These are phyloP conservation scores for Aurelia sp. DNA, from an alignment of 30 jellyfish, hydroid and myxozoan species.

Conservation along the genomic window DNA sequence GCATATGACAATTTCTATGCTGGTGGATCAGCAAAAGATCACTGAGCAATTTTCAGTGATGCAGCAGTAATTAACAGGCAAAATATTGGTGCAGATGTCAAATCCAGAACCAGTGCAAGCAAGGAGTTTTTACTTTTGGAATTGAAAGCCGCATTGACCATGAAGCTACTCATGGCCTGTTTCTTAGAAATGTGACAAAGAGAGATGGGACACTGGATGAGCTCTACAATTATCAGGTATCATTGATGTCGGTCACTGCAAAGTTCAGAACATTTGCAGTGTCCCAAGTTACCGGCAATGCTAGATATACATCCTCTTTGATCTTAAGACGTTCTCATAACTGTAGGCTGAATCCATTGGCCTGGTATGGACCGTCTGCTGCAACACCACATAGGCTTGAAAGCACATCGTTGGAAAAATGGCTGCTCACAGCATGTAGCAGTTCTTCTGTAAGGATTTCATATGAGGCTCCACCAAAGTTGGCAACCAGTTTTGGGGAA, in stretches of 20 bases:
- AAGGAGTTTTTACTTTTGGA: no score
- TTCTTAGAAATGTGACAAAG: no score
- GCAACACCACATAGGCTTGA: constrained; percentile 66
- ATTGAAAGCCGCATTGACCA: no score
- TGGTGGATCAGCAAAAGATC: no score
- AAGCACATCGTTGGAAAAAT: constrained; percentile 33
- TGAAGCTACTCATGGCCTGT: no score
- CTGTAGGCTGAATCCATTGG: constrained; percentile 18
- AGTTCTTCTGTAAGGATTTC: constrained; percentile 36
- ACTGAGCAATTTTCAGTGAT: no score
- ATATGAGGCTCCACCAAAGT: constrained; percentile 41
- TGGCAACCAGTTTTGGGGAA: constrained; percentile 23
- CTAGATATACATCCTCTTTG: constrained; percentile 3
- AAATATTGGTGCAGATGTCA: no score
- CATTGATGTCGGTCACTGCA: constrained; percentile 28
- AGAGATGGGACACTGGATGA: no score
- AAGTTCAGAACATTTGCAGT: constrained; percentile 49
- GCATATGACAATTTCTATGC: no score
- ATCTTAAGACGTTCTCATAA: constrained; percentile 22
- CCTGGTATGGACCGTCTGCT: constrained; percentile 65
- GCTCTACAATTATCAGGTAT: no score
- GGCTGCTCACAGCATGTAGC: constrained; percentile 35
- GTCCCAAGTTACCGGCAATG: constrained; percentile 55
- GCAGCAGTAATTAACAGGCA: no score
- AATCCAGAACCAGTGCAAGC: no score